A percentile compares a stretch with the other conserved stretches of the same genome.
Conservation (phyloP, 2,888 invertebrate species). For the Drosophila koepferae region DNA sequence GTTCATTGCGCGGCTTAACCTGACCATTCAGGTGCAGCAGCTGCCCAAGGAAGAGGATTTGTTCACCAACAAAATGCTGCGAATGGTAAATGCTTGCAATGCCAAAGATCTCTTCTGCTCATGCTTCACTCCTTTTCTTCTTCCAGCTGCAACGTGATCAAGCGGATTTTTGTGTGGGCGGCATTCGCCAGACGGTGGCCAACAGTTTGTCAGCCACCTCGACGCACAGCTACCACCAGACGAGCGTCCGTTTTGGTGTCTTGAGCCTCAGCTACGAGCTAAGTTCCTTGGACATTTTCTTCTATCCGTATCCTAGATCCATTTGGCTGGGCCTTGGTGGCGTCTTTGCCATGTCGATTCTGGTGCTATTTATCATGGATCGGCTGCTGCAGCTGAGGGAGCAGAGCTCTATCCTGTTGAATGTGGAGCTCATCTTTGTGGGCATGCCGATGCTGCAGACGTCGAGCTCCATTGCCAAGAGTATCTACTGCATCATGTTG, state of each 20-base stretch:
- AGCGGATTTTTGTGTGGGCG: slow-evolving; percentile 67
- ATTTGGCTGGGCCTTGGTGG: slow-evolving; percentile 57
- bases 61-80: slow-evolving; percentile 41
- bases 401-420: slow-evolving; percentile 19
- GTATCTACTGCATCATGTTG: slow-evolving; percentile 50
- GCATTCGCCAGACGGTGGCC: slow-evolving; percentile 53
- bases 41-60: slow-evolving; percentile 16
- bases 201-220: slow-evolving; percentile 49
- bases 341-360: slow-evolving; percentile 31
- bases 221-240: slow-evolving; percentile 69
- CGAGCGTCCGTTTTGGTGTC: slow-evolving; percentile 53
- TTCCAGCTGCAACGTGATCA: slow-evolving; percentile 42
- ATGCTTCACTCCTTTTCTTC: not conserved
- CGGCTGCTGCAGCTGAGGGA: slow-evolving; percentile 27
- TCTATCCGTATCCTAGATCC: slow-evolving; percentile 57
- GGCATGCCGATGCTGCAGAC: slow-evolving; percentile 54
- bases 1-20: slow-evolving; percentile 63
- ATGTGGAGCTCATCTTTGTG: slow-evolving; percentile 53
- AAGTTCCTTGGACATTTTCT: slow-evolving; percentile 54
- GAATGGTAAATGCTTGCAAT: slow-evolving; percentile 58
- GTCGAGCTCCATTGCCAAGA: slow-evolving; percentile 42
- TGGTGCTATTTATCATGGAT: slow-evolving; percentile 42
- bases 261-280: slow-evolving; percentile 46
- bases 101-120: not conserved
- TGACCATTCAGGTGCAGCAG: slow-evolving; percentile 41